Evolutionary conservation across 2,797 vertebrate genomes (phyloP), one percentile per base, ranked within the genome.

Genomic region (Anas acuta): DNA sequence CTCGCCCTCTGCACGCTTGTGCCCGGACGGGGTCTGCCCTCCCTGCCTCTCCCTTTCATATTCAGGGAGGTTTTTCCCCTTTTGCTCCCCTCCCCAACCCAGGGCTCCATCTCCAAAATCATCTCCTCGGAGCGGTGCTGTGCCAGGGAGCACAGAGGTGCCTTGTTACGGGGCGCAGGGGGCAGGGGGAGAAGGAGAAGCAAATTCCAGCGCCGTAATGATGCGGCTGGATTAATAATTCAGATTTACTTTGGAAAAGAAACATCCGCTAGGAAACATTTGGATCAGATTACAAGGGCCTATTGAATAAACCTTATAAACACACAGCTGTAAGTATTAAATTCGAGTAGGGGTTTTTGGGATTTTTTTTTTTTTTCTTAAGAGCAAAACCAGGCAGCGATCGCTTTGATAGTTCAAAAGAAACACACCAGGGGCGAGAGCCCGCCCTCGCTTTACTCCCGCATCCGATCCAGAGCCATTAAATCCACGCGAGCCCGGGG

Each of bases 221-320:
- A 98, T 98, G 97, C 97, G 96, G 97, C 96, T 96, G 97, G 97
- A 98, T 98, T 98, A 98, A 98, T 98, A 98, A 98, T 97, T 98
- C 96, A 98, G 97, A 97, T 98, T 98, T 98, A 98, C 97, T 97
- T 98, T 98, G 97, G 98, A 98, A 98, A 97, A 98, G 98, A 97
- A 98, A 98, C 97, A 98, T 98, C 98, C 97, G 97, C 97, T 97
- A 97, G 97, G 98, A 98, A 98, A 98, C 97, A 97, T 98, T 98
- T 97, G 97, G 98, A 97, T 98, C 97, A 65, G 96, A 97, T 98
- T 98, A 98, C 97, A 98, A 97, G 97, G 96, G 96, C 96, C 91
- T 93, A 97, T 97, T 98, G 97, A 98, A 97, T 96, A 97, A 97
- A 97, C 95, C 97, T 96, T 97, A 97, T 97, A 97, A 97, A 98